These are phyloP conservation scores for Prionace glauca DNA, from an alignment of 2,797 vertebrate genomes.

Conservation along the genomic window DNA sequence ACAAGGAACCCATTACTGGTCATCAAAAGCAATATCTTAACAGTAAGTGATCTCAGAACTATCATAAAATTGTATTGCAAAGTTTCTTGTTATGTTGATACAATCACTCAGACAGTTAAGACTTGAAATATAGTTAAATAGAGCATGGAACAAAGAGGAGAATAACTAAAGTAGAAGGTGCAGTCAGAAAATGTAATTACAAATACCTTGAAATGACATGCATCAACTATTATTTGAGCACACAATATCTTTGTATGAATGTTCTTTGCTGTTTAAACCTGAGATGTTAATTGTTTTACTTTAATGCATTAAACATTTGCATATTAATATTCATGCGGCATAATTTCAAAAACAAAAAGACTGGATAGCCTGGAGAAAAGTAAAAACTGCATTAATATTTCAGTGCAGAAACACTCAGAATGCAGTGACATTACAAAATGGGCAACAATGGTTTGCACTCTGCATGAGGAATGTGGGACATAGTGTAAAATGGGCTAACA, in stretches of 20 bases:
- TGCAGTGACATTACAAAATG: not conserved
- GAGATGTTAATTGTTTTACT: not conserved
- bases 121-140: no score
- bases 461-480: not conserved
- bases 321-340: not conserved
- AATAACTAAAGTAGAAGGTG: not conserved
- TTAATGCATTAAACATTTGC: not conserved
- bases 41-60: slow-evolving; percentile 54
- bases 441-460: not conserved
- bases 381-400: not conserved
- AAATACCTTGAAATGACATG: not conserved
- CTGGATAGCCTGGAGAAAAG: not conserved
- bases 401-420: not conserved
- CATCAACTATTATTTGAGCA: not conserved
- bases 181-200: not conserved
- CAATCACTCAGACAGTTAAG: not conserved
- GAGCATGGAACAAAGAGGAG: not conserved
- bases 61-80: not conserved
- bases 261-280: not conserved
- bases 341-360: not conserved
- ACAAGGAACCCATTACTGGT: slow-evolving; percentile 67
- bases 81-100: not conserved
- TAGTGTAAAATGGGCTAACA: not conserved
- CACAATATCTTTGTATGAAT: not conserved
- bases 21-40: slow-evolving; percentile 62